A percentile compares a stretch with the other conserved stretches of the same genome.
Evolutionary conservation across 2,888 invertebrate species (phyloP).

Genomic region (Galeruca laticollis): DNA sequence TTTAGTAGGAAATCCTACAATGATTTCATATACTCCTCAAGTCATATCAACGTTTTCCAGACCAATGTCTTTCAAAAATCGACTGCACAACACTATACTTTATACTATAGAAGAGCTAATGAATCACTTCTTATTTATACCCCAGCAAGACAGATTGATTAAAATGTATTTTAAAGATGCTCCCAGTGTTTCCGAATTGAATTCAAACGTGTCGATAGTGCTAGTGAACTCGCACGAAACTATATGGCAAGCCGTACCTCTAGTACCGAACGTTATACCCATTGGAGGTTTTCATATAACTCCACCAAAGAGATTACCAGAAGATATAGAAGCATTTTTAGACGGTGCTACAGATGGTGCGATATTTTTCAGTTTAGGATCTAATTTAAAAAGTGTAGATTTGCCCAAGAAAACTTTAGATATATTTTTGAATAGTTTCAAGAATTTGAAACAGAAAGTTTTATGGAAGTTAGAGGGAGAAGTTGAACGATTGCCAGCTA

Average conservation of each 20-base stretch:
- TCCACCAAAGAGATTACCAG: slow-evolving; percentile 52
- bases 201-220: slow-evolving; percentile 55
- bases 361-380: slow-evolving; percentile 83
- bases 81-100: slow-evolving; percentile 69
- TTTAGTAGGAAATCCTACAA: slow-evolving; percentile 60
- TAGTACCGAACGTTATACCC: slow-evolving; percentile 70
- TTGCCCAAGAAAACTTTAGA: slow-evolving; percentile 72
- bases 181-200: slow-evolving; percentile 43
- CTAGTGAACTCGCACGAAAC: slow-evolving; percentile 67
- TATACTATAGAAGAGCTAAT: slow-evolving; percentile 42
- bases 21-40: slow-evolving; percentile 69
- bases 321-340: slow-evolving; percentile 69
- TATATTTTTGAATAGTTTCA: slow-evolving; percentile 73
- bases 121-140: slow-evolving; percentile 45
- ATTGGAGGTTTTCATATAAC: slow-evolving; percentile 70
- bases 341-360: slow-evolving; percentile 76
- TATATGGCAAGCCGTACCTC: slow-evolving; percentile 67
- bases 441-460: slow-evolving; percentile 75
- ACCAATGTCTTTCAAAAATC: slow-evolving; percentile 69
- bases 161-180: slow-evolving; percentile 51
- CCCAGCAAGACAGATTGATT: slow-evolving; percentile 50
- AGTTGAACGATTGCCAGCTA: slow-evolving; percentile 70
- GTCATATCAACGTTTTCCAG: slow-evolving; percentile 64
- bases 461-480: slow-evolving; percentile 85
- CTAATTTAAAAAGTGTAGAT: slow-evolving; percentile 76